These are phyloP conservation scores for Lithodes maja DNA, from an alignment of 2,888 invertebrate species.

Conservation along the genomic window DNA sequence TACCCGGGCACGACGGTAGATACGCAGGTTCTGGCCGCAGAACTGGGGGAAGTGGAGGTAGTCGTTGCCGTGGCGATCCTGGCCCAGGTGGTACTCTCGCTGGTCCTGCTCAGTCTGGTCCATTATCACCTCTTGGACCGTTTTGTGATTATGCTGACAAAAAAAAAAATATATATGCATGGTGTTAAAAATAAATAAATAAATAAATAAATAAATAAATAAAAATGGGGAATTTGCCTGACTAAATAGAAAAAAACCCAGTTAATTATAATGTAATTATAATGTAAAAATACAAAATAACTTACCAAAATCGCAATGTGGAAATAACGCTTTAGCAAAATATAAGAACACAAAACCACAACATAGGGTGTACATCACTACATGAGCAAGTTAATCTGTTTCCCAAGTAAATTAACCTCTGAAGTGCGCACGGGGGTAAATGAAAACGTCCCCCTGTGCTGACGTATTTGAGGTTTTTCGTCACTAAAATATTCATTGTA, in stretches of 20 bases:
- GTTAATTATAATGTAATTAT: neutral
- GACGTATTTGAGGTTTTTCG: too few species aligned
- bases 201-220: neutral
- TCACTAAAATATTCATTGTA: too few species aligned
- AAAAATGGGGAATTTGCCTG: neutral
- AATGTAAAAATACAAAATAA: too few species aligned
- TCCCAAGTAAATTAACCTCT: too few species aligned
- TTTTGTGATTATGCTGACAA: constrained; percentile 77
- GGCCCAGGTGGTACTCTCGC: constrained; percentile 76
- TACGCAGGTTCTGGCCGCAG: constrained; percentile 77
- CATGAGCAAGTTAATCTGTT: too few species aligned
- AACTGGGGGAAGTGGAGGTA: constrained; percentile 79
- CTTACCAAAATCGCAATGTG: too few species aligned
- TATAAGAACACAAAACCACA: too few species aligned
- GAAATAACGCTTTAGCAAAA: too few species aligned
- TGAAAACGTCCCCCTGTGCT: too few species aligned
- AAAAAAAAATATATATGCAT: neutral
- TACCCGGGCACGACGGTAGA: constrained; percentile 75
- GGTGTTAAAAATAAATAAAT: neutral
- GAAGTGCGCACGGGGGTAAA: too few species aligned
- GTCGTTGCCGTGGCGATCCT: constrained; percentile 77
- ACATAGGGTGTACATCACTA: too few species aligned
- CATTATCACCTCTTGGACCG: constrained; percentile 77
- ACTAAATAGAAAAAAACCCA: neutral
- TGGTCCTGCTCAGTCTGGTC: constrained; percentile 76